These are phyloP conservation scores for Apamea sordens DNA, from an alignment of 2,888 invertebrate species.

Conservation along the genomic window DNA sequence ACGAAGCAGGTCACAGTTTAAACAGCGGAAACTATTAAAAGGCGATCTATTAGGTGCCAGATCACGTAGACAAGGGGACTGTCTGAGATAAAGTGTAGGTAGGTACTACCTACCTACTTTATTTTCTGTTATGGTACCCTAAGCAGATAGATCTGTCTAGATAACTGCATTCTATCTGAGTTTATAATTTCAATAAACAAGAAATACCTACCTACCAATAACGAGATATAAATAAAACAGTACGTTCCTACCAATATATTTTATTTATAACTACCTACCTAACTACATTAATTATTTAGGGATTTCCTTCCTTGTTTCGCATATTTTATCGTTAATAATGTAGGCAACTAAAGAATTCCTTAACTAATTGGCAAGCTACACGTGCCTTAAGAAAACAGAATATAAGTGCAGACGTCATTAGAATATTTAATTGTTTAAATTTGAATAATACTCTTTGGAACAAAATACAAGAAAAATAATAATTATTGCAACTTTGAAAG, in stretches of 20 bases:
- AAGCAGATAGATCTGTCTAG: not conserved
- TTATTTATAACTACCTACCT: not conserved
- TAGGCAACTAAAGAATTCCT: not conserved
- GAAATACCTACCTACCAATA: not conserved
- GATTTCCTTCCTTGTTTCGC: constrained; percentile 46
- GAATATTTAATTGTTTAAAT: too few species aligned
- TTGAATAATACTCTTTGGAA: not conserved
- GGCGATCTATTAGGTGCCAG: constrained; percentile 34
- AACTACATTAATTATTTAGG: not conserved
- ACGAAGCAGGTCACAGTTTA: constrained; percentile 40
- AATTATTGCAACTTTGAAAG: not conserved
- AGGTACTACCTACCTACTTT: not conserved
- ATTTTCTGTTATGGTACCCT: not conserved
- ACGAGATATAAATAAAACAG: not conserved
- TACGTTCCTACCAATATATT: not conserved
- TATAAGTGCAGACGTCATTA: not conserved
- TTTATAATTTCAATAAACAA: not conserved
- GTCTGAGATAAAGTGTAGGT: constrained; percentile 1
- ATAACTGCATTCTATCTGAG: not conserved
- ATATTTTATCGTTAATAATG: not conserved
- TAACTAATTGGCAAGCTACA: constrained; percentile 3
- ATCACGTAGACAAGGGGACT: constrained; percentile 21
- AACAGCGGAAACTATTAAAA: constrained; percentile 46
- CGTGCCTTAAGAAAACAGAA: not conserved
- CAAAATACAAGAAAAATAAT: too few species aligned